These are phyloP conservation scores for Steatocranus sp. DNA, from an alignment of 2,797 vertebrate genomes.

Conservation along the genomic window DNA sequence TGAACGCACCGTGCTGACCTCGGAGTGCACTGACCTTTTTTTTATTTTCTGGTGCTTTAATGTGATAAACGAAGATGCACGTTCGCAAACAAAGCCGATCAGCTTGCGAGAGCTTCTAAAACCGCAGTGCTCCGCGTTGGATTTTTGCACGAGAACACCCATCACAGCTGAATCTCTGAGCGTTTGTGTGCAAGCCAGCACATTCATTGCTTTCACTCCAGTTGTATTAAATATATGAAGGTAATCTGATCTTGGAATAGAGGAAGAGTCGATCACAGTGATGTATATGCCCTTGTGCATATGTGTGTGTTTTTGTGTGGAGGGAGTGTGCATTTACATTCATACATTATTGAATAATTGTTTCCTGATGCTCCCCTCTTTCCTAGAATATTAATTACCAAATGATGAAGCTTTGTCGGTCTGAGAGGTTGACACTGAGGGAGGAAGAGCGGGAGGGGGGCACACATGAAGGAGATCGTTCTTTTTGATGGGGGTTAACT, in stretches of 20 bases:
- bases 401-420: conserved; percentile 65
- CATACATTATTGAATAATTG: conserved; percentile 77
- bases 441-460: conserved; percentile 56
- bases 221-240: conserved; percentile 1
- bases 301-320: conserved; percentile 15
- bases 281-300: conserved; percentile 22
- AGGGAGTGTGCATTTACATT: conserved; percentile 44
- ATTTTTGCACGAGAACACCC: not conserved
- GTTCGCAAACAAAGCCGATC: not conserved
- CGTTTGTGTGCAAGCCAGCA: not conserved
- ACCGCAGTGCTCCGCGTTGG: not conserved
- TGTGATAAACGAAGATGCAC: not conserved
- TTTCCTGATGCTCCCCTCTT: conserved; percentile 71
- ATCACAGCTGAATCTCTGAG: not conserved
- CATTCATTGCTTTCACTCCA: not conserved
- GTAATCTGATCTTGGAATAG: conserved; percentile 42
- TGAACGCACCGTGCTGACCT: not conserved
- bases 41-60: not conserved
- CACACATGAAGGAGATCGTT: conserved; percentile 29
- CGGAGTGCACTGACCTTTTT: not conserved
- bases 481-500: conserved; percentile 61
- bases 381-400: conserved; percentile 75
- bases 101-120: not conserved
- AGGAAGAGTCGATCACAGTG: conserved; percentile 32
- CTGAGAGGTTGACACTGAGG: conserved; percentile 42